phyloP scores from a whole-genome alignment of 2,113 vertebrate genomes.

The Phalacrocorax carbo region DNA sequence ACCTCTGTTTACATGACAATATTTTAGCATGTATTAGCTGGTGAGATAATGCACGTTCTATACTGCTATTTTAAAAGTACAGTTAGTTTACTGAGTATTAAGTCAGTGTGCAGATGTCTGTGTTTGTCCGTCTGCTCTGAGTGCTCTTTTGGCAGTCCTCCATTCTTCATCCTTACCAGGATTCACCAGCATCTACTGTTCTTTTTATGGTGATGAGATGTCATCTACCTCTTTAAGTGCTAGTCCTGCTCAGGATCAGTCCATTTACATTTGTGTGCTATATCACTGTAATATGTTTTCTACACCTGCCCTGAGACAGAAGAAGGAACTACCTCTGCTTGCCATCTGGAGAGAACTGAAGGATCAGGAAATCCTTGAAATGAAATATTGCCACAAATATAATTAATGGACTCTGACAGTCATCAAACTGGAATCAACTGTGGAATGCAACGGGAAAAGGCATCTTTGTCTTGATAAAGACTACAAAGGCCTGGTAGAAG shows the following conservation, averaged over 20 bases:
- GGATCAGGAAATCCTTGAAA: neutral
- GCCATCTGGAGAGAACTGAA: neutral
- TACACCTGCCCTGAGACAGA: neutral
- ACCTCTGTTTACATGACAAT: neutral
- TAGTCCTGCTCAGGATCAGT: neutral
- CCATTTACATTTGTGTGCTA: neutral
- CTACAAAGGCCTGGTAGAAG: neutral
- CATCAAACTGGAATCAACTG: neutral
- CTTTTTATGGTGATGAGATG: neutral
- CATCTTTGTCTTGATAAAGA: neutral
- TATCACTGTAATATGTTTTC: neutral
- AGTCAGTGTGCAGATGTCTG: neutral
- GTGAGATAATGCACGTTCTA: neutral
- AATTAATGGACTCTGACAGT: neutral
- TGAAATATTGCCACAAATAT: neutral
- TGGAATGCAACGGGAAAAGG: neutral
- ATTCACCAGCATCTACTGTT: neutral
- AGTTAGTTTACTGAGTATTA: neutral
- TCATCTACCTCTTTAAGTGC: neutral
- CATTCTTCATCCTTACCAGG: neutral
- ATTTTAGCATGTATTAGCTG: neutral
- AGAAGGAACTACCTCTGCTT: neutral
- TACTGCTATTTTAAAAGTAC: neutral
- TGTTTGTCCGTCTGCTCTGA: neutral
- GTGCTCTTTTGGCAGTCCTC: neutral